phyloP scores from a whole-genome alignment of 2,113 vertebrate genomes.

The Cathartes aura region DNA sequence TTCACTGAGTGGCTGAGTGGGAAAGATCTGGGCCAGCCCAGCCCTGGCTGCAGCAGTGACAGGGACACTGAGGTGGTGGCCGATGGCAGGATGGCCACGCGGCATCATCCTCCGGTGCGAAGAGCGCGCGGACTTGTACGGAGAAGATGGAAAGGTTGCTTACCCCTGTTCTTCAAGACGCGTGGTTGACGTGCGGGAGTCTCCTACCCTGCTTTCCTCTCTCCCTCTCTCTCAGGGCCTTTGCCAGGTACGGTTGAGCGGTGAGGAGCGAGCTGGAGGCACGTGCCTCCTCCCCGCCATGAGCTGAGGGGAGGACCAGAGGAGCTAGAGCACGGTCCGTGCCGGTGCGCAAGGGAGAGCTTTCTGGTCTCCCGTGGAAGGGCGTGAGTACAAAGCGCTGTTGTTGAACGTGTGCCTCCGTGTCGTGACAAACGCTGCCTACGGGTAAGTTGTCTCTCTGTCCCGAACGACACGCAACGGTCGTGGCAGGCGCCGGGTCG shows the following conservation, averaged over 20 bases:
- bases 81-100: not conserved
- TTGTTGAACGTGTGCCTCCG: not conserved
- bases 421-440: not conserved
- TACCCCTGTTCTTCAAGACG: not conserved
- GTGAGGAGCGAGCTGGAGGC: conserved; percentile 59
- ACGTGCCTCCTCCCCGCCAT: conserved; percentile 31
- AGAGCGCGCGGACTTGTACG: rapidly evolving
- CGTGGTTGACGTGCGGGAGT: not conserved
- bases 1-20: not conserved
- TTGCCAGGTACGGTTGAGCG: conserved; percentile 37
- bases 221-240: conserved; percentile 65
- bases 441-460: conserved; percentile 29
- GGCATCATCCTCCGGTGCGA: not conserved
- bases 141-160: not conserved
- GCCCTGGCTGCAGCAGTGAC: not conserved
- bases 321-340: conserved; percentile 23
- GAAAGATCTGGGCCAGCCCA: not conserved
- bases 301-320: conserved; percentile 56
- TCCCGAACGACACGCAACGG: not conserved
- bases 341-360: not conserved
- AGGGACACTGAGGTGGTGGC: not conserved
- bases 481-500: too few species aligned
- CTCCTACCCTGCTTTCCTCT: conserved; percentile 64
- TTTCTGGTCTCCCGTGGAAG: conserved; percentile 38
- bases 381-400: conserved; percentile 49